Evolutionary conservation across 2,113 vertebrate genomes (phyloP), one percentile per base, ranked within the genome.

Genomic region (Todiramphus saurophagus): DNA sequence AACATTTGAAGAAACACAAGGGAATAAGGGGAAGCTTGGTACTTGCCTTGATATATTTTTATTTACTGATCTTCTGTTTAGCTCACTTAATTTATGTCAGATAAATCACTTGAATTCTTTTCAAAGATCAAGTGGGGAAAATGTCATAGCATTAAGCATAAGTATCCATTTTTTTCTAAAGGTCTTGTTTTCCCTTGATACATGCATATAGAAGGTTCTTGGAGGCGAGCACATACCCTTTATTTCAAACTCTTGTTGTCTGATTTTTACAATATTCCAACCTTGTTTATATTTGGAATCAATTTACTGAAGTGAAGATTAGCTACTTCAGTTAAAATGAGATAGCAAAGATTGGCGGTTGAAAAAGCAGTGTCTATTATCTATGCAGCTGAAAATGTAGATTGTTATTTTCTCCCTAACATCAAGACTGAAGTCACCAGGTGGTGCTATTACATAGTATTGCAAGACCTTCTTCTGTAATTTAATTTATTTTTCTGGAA

Each of bases 21-120:
- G 77, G 90, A 94, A 39, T 56, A 94, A 89, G 16, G 50, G 51
- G 53, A 75, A 94, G 53, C n/a, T 46, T 94, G 50, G 64, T 75
- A 82, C 75, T 96, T 92, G 51, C 58, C 59, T 79, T 89, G 66
- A 62, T 93, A 67, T 89, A 62, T 84, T 93, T 96, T 95, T 97
- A 87, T 95, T 97, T 97, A 96, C 94, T 95, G 89, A 86, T 97
- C 73, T 83, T 63, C 87, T 97, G 84, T 88, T 96, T 91, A 78
- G 68, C 58, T 56, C 81, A 89, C 80, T 97, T 97, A 94, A 97
- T 95, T 97, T 94, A 79, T 93, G 89, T 90, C 93, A 91, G 66
- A 97, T 96, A 97, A 96, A 97, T 95, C 93, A 96, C 84, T 69
- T 83, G 77, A 93, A 87, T 76, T 89, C 91, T 77, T 63, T 77